A percentile compares a stretch with the other conserved stretches of the same genome.
Evolutionary conservation across 2,888 invertebrate genomes (phyloP).

Genomic region (Globia sparganii): DNA sequence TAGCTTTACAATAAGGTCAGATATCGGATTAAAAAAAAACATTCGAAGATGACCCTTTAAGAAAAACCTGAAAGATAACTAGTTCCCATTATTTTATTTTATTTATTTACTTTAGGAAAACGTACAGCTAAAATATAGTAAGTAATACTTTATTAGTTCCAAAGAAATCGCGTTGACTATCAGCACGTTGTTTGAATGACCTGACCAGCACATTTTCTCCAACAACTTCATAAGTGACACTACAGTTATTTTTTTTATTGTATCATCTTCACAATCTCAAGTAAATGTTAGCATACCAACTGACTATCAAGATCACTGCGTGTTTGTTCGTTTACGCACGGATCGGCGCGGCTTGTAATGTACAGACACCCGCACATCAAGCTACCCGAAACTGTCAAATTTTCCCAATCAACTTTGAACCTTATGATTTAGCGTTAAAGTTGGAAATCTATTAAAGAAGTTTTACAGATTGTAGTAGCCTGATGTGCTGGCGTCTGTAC

Average conservation of each 20-base stretch:
- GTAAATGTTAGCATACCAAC: conserved; percentile 26
- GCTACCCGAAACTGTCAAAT: too few species aligned
- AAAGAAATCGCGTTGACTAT: not conserved
- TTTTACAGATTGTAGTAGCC: too few species aligned
- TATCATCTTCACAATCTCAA: conserved; percentile 17
- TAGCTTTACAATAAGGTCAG: not conserved
- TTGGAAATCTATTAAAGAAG: too few species aligned
- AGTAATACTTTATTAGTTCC: too few species aligned
- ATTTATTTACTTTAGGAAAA: too few species aligned
- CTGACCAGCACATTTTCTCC: not conserved
- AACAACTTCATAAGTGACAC: not conserved
- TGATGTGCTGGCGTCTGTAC: too few species aligned
- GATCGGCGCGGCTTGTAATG: conserved; percentile 6
- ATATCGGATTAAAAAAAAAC: not conserved
- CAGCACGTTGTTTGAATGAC: not conserved
- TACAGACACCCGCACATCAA: too few species aligned
- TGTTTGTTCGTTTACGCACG: conserved; percentile 27
- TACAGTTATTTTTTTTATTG: not conserved
- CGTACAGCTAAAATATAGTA: too few species aligned
- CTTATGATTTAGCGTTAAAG: too few species aligned
- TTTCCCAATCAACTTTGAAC: too few species aligned
- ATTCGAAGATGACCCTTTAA: not conserved
- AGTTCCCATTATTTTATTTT: too few species aligned
- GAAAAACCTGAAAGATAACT: not conserved
- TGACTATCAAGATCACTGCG: conserved; percentile 13